These are phyloP conservation scores for Hylia prasina DNA, from an alignment of 2,113 vertebrate species.

Conservation along the genomic window DNA sequence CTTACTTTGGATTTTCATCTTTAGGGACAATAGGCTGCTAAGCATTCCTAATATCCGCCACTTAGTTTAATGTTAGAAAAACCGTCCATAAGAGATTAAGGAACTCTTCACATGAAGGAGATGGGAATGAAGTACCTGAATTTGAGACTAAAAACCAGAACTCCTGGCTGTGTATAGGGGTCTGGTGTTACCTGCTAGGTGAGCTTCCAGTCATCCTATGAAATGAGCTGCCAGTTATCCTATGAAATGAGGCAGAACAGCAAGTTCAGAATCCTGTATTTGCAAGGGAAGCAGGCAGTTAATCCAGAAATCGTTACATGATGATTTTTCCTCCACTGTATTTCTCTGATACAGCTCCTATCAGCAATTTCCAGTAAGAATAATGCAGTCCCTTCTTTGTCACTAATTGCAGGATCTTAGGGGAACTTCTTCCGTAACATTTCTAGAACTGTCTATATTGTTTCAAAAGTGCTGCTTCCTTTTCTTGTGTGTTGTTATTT, in stretches of 20 bases:
- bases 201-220: neutral
- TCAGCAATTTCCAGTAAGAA: neutral
- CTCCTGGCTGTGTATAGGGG: neutral
- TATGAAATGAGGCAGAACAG: neutral
- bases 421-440: neutral
- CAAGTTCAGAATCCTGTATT: neutral
- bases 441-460: neutral
- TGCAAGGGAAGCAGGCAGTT: neutral
- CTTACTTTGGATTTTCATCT: conserved; percentile 58
- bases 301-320: neutral
- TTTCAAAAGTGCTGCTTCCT: neutral
- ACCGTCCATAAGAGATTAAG: conserved; percentile 26
- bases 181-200: neutral
- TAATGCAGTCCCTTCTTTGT: neutral
- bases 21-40: conserved; percentile 15
- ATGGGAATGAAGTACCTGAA: neutral
- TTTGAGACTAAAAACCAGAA: neutral
- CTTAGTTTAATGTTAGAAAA: conserved; percentile 37
- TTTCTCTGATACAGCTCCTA: neutral
- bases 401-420: neutral
- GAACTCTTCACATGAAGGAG: neutral
- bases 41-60: neutral
- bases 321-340: neutral
- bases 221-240: neutral
- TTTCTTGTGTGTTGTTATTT: neutral